Base-by-base conservation (phyloP, 2,113 vertebrate genomes). In the Lagenorhynchus albirostris region DNA sequence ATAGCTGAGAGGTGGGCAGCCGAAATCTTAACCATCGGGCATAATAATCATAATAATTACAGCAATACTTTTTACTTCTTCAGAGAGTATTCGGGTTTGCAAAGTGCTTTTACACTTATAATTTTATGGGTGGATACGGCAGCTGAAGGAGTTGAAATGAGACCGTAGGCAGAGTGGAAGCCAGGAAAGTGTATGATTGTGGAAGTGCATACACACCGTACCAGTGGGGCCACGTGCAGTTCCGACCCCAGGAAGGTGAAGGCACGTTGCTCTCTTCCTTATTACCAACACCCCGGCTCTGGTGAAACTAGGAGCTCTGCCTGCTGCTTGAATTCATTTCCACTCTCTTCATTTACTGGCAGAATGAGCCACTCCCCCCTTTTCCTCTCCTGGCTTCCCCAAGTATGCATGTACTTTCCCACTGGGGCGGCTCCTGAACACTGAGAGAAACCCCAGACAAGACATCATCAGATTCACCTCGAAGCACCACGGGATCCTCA, bases 91-190 rank as follows among this genome's bases (percentile, higher is more conserved):
- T 67, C 89, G 76, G 25, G 23, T 93, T 97, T 81, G 92, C 94
- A 74, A 92, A 84, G 63, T 38, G 67, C 79, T 83, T 67, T 67
- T 36, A 84, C 20, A 80, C 89, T 91, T 79, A 11, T 83, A 80
- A 92, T 96, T 94, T 95, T 74, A 60, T 41, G 96, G 94, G 89
- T 74, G 73, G 95, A 38, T 67, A 65, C 4, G 6, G 86, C 97
- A 83, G 53, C 41, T 33, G 77, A 63, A 71, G 67, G 81, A 77
- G 89, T 70, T 85, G 94, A 76, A 91, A 47, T 74, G 8, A 86
- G 62, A 95, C 94, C 82, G 20, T 2, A 55, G 93, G 71, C 77
- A 55, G 85, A 65, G 77, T 2, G 79, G 82, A 31, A 79, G 55
- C 79, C n/a, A 38, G 70, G 67, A 41, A 33, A 33, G 85, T 21